Percentiles rank a stretch among this genome's conserved stretches.
phyloP scores from a whole-genome alignment of 1,140 invertebrate genomes.

The Bemisia tabaci region DNA sequence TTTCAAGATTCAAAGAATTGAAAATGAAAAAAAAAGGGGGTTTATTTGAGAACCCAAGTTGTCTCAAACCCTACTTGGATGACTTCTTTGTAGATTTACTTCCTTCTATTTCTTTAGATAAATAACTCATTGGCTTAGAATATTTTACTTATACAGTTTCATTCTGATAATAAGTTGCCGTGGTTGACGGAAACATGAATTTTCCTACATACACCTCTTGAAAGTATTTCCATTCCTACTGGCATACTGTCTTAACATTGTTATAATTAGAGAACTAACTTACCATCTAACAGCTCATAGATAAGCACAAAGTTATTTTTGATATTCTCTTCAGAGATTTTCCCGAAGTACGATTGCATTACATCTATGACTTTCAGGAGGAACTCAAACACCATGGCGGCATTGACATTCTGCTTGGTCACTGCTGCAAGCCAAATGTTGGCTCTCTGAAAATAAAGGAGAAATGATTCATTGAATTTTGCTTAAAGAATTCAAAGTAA shows the following conservation, averaged over 20 bases:
- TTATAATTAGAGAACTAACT: too few relatives aligned
- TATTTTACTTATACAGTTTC: background rate
- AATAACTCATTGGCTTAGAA: too few relatives aligned
- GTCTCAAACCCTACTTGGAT: too few relatives aligned
- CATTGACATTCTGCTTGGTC: conserved; percentile 99
- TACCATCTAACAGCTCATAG: conserved; percentile 95
- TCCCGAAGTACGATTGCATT: conserved; percentile 99
- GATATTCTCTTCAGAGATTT: conserved; percentile 99
- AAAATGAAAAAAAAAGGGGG: too few relatives aligned
- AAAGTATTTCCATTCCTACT: too few relatives aligned
- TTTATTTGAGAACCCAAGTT: too few relatives aligned
- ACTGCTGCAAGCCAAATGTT: conserved; percentile 99
- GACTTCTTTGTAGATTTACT: too few relatives aligned
- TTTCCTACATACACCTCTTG: too few relatives aligned
- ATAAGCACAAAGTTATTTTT: conserved; percentile 99
- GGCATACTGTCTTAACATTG: too few relatives aligned
- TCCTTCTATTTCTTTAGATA: too few relatives aligned
- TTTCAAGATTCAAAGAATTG: too few relatives aligned
- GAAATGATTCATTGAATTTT: too few relatives aligned
- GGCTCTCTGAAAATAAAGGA: conserved; percentile 52
- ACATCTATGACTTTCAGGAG: conserved; percentile 97
- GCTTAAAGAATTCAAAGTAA: conserved; percentile 4
- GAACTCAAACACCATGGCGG: conserved; percentile 99
- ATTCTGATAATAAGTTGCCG: background rate
- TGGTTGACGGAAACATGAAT: conserved; percentile 3